Evolutionary conservation across 2,797 vertebrate genomes (phyloP).

Genomic region (Liasis olivaceus): DNA sequence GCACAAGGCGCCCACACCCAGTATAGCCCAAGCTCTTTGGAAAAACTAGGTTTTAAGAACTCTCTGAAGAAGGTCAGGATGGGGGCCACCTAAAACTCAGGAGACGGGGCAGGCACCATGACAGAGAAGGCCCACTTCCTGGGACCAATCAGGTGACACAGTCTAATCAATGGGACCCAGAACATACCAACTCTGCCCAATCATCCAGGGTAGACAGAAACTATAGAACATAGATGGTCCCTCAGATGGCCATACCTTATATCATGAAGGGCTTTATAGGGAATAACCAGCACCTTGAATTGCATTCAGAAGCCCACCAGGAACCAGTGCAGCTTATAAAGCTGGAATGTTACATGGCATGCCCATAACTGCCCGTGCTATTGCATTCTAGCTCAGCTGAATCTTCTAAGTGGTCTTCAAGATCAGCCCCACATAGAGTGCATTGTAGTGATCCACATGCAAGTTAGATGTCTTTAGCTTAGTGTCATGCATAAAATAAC

Average conservation of each 20-base stretch:
- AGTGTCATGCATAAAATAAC: not conserved
- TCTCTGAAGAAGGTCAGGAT: not conserved
- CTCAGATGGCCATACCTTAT: not conserved
- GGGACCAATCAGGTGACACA: not conserved
- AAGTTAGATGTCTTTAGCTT: not conserved
- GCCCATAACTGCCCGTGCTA: not conserved
- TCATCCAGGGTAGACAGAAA: not conserved
- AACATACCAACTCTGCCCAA: not conserved
- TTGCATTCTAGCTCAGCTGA: not conserved
- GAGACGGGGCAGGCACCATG: no score
- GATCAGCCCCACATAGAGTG: not conserved
- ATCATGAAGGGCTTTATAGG: not conserved
- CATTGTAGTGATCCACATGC: not conserved
- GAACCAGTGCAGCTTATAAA: not conserved
- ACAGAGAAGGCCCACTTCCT: not conserved
- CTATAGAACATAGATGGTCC: not conserved
- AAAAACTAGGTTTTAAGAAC: not conserved
- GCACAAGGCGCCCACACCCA: not conserved
- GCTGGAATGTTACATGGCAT: not conserved
- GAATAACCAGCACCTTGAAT: not conserved
- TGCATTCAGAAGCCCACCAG: not conserved
- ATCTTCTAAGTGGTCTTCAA: not conserved
- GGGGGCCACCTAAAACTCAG: not conserved
- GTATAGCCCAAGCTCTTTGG: not conserved
- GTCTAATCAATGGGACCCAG: not conserved